These are phyloP conservation scores for Megaceryle torquata DNA, from an alignment of 2,113 vertebrate species.

Conservation along the genomic window DNA sequence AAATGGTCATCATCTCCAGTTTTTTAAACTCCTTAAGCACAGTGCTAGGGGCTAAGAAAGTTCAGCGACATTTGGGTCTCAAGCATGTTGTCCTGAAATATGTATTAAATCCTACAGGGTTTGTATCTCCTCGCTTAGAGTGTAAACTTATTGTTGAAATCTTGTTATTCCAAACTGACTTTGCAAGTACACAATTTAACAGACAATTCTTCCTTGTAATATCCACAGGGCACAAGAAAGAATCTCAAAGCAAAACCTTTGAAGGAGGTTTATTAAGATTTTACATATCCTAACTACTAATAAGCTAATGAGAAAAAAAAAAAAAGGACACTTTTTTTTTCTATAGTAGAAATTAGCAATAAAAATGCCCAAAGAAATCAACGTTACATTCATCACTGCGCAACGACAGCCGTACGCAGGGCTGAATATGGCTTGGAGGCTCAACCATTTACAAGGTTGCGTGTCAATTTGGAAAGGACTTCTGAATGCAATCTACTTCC, in stretches of 20 bases:
- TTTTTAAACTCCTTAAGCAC: neutral
- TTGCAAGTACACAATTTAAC: constrained; percentile 11
- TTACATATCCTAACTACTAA: constrained; percentile 18
- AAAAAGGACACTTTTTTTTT: neutral
- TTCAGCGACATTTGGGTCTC: neutral
- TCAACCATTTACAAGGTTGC: neutral
- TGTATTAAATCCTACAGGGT: neutral
- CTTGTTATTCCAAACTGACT: constrained; percentile 43
- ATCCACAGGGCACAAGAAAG: constrained; percentile 18
- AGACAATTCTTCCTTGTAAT: neutral
- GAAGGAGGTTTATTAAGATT: constrained; percentile 30
- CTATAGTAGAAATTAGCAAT: neutral
- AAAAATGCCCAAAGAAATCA: neutral
- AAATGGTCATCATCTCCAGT: neutral
- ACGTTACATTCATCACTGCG: neutral
- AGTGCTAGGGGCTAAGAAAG: neutral
- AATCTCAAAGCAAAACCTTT: constrained; percentile 28
- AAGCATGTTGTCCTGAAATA: neutral
- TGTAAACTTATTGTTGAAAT: neutral
- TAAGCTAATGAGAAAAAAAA: neutral
- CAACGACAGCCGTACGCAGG: neutral
- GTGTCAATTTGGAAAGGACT: neutral
- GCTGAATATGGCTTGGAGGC: neutral
- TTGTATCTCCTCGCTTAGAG: neutral
- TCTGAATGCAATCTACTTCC: neutral